phyloP scores from a whole-genome alignment of 2,888 invertebrate genomes.

The Molanna angustata region DNA sequence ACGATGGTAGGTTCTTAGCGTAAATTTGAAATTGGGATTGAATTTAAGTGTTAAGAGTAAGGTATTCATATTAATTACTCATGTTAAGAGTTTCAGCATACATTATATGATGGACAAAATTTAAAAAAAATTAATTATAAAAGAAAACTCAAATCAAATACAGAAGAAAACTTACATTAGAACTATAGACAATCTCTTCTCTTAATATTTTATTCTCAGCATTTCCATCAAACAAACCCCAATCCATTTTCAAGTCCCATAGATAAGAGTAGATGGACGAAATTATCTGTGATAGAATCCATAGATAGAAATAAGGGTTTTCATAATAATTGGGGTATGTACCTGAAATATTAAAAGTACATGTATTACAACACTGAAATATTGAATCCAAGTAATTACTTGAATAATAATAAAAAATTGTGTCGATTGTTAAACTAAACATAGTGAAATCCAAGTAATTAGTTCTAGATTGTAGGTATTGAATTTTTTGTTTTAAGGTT shows the following conservation, averaged over 20 bases:
- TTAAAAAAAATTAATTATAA: background rate
- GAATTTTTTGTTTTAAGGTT: too few species aligned
- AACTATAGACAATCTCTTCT: slow-evolving; percentile 94
- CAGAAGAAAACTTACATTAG: slow-evolving; percentile 70
- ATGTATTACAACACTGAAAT: too few species aligned
- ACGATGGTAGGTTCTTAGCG: too few species aligned
- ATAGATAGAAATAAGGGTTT: slow-evolving; percentile 85
- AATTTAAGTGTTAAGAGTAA: too few species aligned
- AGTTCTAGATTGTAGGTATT: background rate
- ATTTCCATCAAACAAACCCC: slow-evolving; percentile 92
- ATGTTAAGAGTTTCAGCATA: too few species aligned
- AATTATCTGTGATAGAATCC: slow-evolving; percentile 81
- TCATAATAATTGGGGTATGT: slow-evolving; percentile 61
- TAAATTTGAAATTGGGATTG: too few species aligned
- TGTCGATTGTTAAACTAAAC: too few species aligned
- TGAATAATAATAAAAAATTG: too few species aligned
- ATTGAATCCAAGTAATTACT: too few species aligned
- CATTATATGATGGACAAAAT: background rate
- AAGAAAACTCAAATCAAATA: background rate
- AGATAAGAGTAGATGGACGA: slow-evolving; percentile 94
- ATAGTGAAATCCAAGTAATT: too few species aligned
- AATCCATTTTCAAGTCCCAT: slow-evolving; percentile 99
- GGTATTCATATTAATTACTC: too few species aligned
- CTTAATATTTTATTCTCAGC: slow-evolving; percentile 89
- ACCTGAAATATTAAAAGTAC: too few species aligned